Evolutionary conservation across 2,113 vertebrate species (phyloP), one percentile per base, ranked within the genome.

Genomic region (Bubo blakistoni): DNA sequence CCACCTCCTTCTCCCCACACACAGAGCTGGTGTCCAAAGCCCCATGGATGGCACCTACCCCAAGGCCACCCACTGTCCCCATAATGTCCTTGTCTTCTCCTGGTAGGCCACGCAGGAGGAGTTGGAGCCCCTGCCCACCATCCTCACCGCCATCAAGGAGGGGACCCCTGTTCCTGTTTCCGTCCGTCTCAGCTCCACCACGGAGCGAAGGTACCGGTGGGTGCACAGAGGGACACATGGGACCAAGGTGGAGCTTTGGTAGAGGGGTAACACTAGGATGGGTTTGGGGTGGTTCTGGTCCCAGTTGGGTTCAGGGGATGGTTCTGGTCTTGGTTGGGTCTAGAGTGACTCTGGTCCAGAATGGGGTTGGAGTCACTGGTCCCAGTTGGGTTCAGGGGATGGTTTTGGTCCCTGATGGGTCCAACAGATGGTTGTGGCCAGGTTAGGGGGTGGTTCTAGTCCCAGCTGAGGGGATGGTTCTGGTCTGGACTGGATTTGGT

Each of bases 51-150:
- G 16, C 42, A 11, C 24, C 42, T 18, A 19, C 12, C 22, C 42
- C 47, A 14, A 14, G 44, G 88, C 27, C 61, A 49, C 30, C 22
- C 1, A 1, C 3, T 9, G 62, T 36, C 54, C 62, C 51, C 66
- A 4, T 18, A 9, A 36, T 0, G 7, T 69, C 65, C 55, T n/a
- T 9, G 6, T 18, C 13, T 46, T 81, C 9, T 32, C 55, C 66
- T 11, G 5, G 11, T 40, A 99, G 99, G 95, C 97, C 63, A 99
- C 98, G 1, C 95, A 98, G 77, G 97, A 99, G 94, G 98, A 98
- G 85, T 96, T 99, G 96, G 97, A 99, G 70, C 99, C 99, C 2
- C 97, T 99, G 80, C 99, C 99, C 63, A 98, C 98, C 36, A 99
- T 99, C 74, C 98, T 99, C 42, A 98, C 96, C 32, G 98, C 99